Base-by-base conservation (phyloP, 1,140 invertebrate genomes). In the Leptopilina boulardi region DNA sequence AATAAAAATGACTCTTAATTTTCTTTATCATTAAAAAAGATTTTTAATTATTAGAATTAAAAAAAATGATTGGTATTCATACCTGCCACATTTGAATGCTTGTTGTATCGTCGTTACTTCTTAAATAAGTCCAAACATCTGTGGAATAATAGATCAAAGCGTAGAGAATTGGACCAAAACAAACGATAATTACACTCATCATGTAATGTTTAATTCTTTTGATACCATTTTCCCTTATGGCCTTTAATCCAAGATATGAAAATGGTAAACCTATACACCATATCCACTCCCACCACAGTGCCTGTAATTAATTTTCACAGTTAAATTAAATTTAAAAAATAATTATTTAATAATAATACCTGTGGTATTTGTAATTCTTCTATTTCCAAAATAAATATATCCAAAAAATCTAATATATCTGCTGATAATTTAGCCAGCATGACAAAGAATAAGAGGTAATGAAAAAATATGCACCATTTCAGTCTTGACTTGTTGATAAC, bases 301-400 rank as follows among this genome's bases (percentile, higher is more conserved):
- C 96, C 94, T 96, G 86, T 6, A 79, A 85, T 77, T 13, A 73
- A 26, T 26, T 15, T 9, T 26, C 15, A 5, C 0, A 21, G 23
- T 26, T 66, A 34, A 34, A 66, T n/a, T 15, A 3, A n/a, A 34
- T 8, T 38, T 38, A 34, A 34, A 34, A 34, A 34, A 34, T 34
- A 30, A 30, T 30, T 5, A 30, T 30, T 30, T 2, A 30, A 30
- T 30, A 30, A 71, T 75, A 74, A 91, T 92, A 97, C 96, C 92
- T 96, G 95, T 83, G 98, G 98, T 89, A 99, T 94, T 92, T 97
- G 95, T 81, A 98, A 91, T 89, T 98, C 96, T 92, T 98, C 97
- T 87, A 98, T 95, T 92, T 98, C 96, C 86, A 98, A 92, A 85
- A 98, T 96, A 91, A 98, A 98, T 89, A 98, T 96, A 90, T 98